Percentiles rank a stretch among this genome's conserved stretches.
Evolutionary conservation across 2,797 vertebrate genomes (phyloP).

Genomic region (Australoheros facetus): DNA sequence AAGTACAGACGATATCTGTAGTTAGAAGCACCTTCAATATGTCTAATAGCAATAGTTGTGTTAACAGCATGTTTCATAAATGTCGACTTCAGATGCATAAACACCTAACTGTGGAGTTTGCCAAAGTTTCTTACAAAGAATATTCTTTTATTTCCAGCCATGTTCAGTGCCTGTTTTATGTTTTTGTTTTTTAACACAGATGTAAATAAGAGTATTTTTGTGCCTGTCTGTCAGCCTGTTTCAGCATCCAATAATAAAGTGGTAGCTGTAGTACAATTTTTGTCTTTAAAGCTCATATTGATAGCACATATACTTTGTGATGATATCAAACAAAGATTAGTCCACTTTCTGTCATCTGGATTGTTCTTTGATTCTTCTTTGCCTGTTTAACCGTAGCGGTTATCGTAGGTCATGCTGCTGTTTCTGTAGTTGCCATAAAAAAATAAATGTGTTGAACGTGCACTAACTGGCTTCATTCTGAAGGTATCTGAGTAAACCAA

Average conservation of each 20-base stretch:
- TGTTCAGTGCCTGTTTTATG: conserved; percentile 40
- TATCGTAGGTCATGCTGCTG: neutral
- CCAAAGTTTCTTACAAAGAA: conserved; percentile 54
- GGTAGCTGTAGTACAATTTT: conserved; percentile 16
- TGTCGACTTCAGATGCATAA: conserved; percentile 22
- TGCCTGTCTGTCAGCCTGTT: conserved; percentile 70
- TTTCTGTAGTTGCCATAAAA: neutral
- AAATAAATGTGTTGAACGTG: neutral
- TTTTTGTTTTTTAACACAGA: conserved; percentile 50
- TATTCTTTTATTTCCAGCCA: conserved; percentile 33
- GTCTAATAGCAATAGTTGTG: neutral
- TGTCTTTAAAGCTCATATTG: neutral
- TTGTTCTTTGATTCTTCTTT: neutral
- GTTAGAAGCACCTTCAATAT: neutral
- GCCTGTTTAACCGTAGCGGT: neutral
- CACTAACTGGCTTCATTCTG: neutral
- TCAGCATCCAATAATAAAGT: conserved; percentile 77
- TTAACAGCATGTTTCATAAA: conserved; percentile 20
- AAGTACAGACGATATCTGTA: neutral
- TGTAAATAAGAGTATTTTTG: conserved; percentile 85
- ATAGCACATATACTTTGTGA: neutral
- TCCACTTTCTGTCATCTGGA: neutral
- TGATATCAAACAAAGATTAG: neutral
- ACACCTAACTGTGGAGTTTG: conserved; percentile 23
- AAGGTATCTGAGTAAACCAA: neutral